These are phyloP conservation scores for Sternotherus odoratus DNA, from an alignment of 2,797 vertebrate genomes.

Conservation along the genomic window DNA sequence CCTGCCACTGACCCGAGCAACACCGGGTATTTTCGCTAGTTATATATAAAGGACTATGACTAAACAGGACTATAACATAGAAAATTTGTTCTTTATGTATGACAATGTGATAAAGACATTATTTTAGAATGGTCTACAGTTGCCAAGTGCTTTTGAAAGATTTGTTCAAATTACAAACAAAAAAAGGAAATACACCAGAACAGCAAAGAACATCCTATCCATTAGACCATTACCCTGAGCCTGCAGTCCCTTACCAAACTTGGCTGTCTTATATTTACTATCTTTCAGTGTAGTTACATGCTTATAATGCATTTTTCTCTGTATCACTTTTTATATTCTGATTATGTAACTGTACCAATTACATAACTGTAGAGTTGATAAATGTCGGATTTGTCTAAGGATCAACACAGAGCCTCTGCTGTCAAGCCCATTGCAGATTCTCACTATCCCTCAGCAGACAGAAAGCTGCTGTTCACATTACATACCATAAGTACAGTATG, in stretches of 20 bases:
- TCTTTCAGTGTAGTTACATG: background rate
- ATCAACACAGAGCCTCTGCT: background rate
- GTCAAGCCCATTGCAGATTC: background rate
- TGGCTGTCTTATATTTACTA: background rate
- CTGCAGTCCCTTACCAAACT: background rate
- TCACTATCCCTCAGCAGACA: background rate
- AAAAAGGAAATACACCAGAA: background rate
- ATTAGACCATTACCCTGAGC: background rate
- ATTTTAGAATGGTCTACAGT: background rate
- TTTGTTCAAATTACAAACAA: background rate
- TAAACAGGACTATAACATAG: background rate
- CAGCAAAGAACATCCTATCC: background rate
- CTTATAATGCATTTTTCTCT: background rate
- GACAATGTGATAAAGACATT: background rate
- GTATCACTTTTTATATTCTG: conserved; percentile 14
- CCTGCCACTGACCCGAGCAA: too few relatives aligned
- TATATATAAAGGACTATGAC: background rate
- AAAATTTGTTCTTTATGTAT: fast-evolving
- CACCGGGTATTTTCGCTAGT: too few relatives aligned
- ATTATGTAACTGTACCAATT: conserved; percentile 70
- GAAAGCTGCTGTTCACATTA: background rate
- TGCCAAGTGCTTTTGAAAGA: background rate
- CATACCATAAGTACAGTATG: background rate
- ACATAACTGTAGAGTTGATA: conserved; percentile 46
- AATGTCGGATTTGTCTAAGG: conserved; percentile 48